phyloP scores from a whole-genome alignment of 2,888 invertebrate species.

The Trichopria drosophilae region DNA sequence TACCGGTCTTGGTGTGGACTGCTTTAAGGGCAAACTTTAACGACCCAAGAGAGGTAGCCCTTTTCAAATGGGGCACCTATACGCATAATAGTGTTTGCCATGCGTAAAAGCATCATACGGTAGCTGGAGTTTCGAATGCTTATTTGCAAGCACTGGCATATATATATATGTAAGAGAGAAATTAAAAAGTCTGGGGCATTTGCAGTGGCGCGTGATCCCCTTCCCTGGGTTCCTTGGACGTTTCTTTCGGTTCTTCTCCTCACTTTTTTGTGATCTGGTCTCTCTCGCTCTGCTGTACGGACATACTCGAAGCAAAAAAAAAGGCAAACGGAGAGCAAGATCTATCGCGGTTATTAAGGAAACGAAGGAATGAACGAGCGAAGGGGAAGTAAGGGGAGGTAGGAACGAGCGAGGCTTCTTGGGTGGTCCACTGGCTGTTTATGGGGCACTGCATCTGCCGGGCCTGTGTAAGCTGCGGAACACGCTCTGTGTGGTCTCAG shows the following conservation, averaged over 20 bases:
- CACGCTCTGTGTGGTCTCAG: constrained; percentile 54
- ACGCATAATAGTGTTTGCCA: too few relatives aligned
- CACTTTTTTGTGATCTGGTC: too few relatives aligned
- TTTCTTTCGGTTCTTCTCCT: too few relatives aligned
- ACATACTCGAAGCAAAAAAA: constrained; percentile 1
- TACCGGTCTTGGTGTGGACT: too few relatives aligned
- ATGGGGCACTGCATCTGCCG: constrained; percentile 55
- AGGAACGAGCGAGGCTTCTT: constrained; percentile 48
- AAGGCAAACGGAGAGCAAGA: constrained; percentile 32
- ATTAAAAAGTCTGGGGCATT: too few relatives aligned
- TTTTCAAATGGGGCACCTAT: constrained; percentile 32
- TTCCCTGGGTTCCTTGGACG: too few relatives aligned
- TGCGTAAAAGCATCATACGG: too few relatives aligned
- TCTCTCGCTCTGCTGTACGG: constrained; percentile 18
- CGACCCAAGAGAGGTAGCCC: constrained; percentile 41
- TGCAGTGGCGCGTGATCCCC: too few relatives aligned
- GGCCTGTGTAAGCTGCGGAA: constrained; percentile 50
- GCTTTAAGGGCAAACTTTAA: constrained; percentile 1
- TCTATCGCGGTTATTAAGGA: constrained; percentile 54
- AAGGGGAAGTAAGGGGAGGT: constrained; percentile 40
- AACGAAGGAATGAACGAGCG: constrained; percentile 52
- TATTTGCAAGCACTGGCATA: too few relatives aligned
- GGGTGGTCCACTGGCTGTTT: constrained; percentile 57
- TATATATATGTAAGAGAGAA: too few relatives aligned
- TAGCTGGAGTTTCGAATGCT: too few relatives aligned